Conservation (phyloP, 2,113 vertebrate species). For the Sterrhoptilus dennistouni region DNA sequence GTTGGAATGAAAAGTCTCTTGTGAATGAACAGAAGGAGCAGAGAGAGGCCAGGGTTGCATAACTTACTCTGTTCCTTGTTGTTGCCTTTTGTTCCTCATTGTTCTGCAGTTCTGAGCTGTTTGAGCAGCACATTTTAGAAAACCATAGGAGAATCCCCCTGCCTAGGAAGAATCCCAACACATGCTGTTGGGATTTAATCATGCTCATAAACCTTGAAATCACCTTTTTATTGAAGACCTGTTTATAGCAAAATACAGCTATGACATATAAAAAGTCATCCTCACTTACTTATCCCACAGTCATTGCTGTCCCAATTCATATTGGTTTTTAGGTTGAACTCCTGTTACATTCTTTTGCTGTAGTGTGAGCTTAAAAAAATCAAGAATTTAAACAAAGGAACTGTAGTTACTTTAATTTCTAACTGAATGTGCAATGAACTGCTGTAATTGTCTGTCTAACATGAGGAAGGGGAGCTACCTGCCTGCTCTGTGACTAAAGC, state of each 20-base stretch:
- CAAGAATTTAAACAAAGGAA: neutral
- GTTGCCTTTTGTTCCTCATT: neutral
- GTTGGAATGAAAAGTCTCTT: constrained; percentile 7
- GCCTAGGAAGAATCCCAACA: neutral
- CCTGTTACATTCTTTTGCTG: neutral
- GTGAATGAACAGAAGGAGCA: neutral
- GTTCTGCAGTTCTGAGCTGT: neutral
- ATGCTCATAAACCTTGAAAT: neutral
- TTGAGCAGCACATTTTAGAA: neutral
- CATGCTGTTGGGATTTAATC: neutral
- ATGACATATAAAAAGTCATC: neutral
- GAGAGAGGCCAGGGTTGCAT: neutral
- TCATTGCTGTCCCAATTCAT: neutral
- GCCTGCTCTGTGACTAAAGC: neutral
- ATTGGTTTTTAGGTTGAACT: neutral
- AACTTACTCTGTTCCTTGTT: neutral
- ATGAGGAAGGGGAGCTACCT: neutral
- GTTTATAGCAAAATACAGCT: neutral
- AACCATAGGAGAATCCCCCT: neutral
- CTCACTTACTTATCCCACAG: neutral
- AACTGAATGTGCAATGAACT: neutral
- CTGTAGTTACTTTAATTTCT: neutral
- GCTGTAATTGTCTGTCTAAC: neutral
- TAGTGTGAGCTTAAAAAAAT: neutral
- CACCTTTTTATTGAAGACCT: neutral